These are phyloP conservation scores for Lethocerus indicus DNA, from an alignment of 1,140 invertebrate genomes.

Conservation along the genomic window DNA sequence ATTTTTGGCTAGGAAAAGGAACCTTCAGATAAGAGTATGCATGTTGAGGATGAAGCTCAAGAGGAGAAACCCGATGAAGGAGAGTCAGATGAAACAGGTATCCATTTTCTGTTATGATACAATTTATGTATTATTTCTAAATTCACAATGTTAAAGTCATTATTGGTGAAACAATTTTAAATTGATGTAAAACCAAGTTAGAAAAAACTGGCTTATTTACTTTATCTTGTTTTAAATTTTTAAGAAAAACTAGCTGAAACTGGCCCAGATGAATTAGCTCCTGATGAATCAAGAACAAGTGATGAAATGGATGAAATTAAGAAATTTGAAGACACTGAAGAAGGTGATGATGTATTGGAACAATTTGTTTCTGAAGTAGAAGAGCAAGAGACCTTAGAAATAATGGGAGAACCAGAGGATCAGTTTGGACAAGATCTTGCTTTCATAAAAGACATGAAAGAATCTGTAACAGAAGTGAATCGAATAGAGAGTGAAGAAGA, in stretches of 20 bases:
- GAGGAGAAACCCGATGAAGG: too few relatives aligned
- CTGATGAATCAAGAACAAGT: background rate
- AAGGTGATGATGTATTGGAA: background rate
- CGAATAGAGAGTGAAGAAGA: background rate
- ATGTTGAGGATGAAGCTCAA: too few relatives aligned
- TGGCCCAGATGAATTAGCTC: background rate
- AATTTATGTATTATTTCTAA: too few relatives aligned
- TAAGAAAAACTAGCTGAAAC: background rate
- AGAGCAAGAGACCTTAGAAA: too few relatives aligned
- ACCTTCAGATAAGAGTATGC: too few relatives aligned
- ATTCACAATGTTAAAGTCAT: too few relatives aligned
- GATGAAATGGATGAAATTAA: slow-evolving; percentile 2
- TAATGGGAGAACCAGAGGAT: too few relatives aligned
- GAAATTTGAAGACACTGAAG: background rate
- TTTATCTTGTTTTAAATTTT: background rate
- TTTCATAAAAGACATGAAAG: background rate
- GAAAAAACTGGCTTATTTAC: background rate
- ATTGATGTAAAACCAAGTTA: background rate
- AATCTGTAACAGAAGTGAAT: background rate
- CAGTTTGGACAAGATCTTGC: too few relatives aligned
- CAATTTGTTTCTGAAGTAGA: background rate
- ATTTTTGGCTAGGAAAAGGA: too few relatives aligned
- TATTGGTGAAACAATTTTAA: too few relatives aligned
- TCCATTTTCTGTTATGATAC: too few relatives aligned
- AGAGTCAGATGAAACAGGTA: too few relatives aligned